Base-by-base conservation (phyloP, 2,888 invertebrate species). In the Caenorhabditis panamensis region DNA sequence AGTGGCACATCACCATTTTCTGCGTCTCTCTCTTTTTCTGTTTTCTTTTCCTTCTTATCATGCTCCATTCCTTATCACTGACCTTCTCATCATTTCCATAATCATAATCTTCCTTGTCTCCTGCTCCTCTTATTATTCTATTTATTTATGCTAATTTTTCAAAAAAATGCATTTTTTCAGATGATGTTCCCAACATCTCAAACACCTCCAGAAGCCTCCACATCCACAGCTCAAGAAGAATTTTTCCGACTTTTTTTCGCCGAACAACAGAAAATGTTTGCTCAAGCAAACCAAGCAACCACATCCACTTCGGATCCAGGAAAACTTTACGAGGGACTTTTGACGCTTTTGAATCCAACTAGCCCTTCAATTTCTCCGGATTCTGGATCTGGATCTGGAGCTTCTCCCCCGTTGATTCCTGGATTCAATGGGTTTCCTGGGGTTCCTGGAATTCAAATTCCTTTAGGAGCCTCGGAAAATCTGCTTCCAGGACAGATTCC, bases 111-210 rank as follows among this genome's bases (percentile, higher is more conserved):
- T 9, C 31, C n/a, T n/a, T n/a, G n/a, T n/a, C n/a, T n/a, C n/a
- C n/a, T 36, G 36, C 36, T 36, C 36, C 36, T 36, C 36, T 36
- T 11, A n/a, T n/a, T n/a, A n/a, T n/a, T n/a, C n/a, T n/a, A n/a
- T n/a, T n/a, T n/a, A n/a, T n/a, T n/a, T n/a, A n/a, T n/a, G n/a
- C n/a, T n/a, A n/a, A n/a, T n/a, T n/a, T 36, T 36, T 11, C 36
- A 36, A 8, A 8, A 5, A 36, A 5, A 36, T 11, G 6, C 36
- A 36, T 36, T 36, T 36, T 41, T 41, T 9, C 41, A 41, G 41
- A 71, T 47, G 36, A 71, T 73, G 73, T 24, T 73, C 24, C 73
- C 73, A 6, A n/a, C n/a, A n/a, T 54, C 41, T 54, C 73, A 22
- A n/a, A 20, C n/a, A 8, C 13, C 4, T 16, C 47, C 16, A 36